These are phyloP conservation scores for Macroteleia sp. DNA, from an alignment of 2,888 invertebrate genomes.

Conservation along the genomic window DNA sequence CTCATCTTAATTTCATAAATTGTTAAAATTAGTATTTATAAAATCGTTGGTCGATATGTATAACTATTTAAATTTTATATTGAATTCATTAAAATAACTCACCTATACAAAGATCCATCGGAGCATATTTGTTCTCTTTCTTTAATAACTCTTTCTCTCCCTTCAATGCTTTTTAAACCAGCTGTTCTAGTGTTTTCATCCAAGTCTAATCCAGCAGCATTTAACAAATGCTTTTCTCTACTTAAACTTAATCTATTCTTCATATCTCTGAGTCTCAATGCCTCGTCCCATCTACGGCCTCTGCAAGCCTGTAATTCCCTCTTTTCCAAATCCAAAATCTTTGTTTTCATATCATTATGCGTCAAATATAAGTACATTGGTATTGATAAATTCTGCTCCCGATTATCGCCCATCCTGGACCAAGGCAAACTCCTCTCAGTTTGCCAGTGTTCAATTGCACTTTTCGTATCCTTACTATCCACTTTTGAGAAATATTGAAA, in stretches of 20 bases:
- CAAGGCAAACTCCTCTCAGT: slow-evolving; percentile 71
- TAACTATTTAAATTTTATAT: too few relatives aligned
- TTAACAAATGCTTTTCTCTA: slow-evolving; percentile 75
- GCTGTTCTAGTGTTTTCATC: slow-evolving; percentile 70
- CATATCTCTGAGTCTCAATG: slow-evolving; percentile 79
- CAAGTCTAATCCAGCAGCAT: slow-evolving; percentile 70
- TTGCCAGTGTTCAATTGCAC: slow-evolving; percentile 65
- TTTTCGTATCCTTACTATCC: slow-evolving; percentile 48
- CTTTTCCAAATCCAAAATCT: slow-evolving; percentile 74
- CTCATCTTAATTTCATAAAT: too few relatives aligned
- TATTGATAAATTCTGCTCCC: slow-evolving; percentile 70
- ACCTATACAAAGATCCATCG: slow-evolving; percentile 75
- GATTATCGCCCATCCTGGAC: slow-evolving; percentile 68
- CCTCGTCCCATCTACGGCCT: slow-evolving; percentile 78
- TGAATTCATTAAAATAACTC: too few relatives aligned
- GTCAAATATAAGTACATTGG: slow-evolving; percentile 76
- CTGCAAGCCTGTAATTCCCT: slow-evolving; percentile 74
- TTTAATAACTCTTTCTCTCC: slow-evolving; percentile 69
- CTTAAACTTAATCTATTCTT: slow-evolving; percentile 75
- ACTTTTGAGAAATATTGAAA: slow-evolving; percentile 58
- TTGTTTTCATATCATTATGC: slow-evolving; percentile 74
- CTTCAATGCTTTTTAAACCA: slow-evolving; percentile 71
- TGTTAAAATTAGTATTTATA: too few relatives aligned
- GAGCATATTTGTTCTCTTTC: slow-evolving; percentile 70
- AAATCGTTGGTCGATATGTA: too few relatives aligned